Percentiles rank a stretch among this genome's conserved stretches.
Evolutionary conservation across 2,888 invertebrate genomes (phyloP).

Genomic region (Stenodema calcarata): DNA sequence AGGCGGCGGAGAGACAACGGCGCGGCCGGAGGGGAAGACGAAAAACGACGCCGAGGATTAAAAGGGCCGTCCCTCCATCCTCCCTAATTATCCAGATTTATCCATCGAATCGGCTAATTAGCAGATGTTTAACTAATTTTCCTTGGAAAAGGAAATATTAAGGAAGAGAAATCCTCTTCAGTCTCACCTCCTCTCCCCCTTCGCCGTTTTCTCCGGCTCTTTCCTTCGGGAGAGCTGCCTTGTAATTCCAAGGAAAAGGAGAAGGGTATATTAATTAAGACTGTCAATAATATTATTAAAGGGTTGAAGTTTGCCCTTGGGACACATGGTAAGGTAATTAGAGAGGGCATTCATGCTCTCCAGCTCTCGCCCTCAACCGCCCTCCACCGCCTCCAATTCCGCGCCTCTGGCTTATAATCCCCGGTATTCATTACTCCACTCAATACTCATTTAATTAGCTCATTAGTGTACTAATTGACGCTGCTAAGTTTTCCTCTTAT

Average conservation of each 20-base stretch:
- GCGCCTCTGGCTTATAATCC: constrained; percentile 44
- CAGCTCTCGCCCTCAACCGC: background rate
- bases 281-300: constrained; percentile 52
- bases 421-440: constrained; percentile 63
- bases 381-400: constrained; percentile 15
- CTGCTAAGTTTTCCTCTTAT: constrained; percentile 60
- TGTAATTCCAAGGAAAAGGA: constrained; percentile 29
- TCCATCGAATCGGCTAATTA: constrained; percentile 42
- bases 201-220: background rate
- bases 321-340: constrained; percentile 50
- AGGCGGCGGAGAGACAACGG: no score
- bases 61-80: background rate
- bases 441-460: constrained; percentile 66
- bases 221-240: background rate
- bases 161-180: constrained; percentile 9
- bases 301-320: constrained; percentile 51
- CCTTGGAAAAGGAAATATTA: constrained; percentile 43
- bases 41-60: background rate
- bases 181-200: background rate
- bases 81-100: constrained; percentile 36
- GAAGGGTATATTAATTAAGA: constrained; percentile 51
- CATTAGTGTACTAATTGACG: constrained; percentile 66
- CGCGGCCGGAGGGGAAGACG: background rate
- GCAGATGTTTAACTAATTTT: constrained; percentile 50
- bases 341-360: constrained; percentile 47